phyloP scores from a whole-genome alignment of 2,888 invertebrate genomes.

The Ectobius pallidus region DNA sequence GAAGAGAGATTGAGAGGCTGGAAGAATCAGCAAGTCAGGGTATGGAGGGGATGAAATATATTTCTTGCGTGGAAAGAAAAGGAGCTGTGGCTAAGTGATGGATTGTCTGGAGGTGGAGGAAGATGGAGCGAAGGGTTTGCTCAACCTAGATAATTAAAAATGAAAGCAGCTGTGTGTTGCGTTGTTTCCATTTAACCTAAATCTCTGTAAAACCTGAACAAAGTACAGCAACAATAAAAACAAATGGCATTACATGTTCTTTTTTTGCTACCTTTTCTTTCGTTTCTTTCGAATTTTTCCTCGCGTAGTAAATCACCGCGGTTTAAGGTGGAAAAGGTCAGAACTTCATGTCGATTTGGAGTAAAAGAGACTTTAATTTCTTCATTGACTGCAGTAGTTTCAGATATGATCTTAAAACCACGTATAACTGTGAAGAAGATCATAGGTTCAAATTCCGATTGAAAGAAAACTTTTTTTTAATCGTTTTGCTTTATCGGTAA shows the following conservation, averaged over 20 bases:
- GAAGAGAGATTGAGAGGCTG: neutral
- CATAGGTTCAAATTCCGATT: too few relatives aligned
- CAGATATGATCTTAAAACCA: too few relatives aligned
- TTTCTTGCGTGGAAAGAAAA: neutral
- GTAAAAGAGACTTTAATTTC: too few relatives aligned
- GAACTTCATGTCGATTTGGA: too few relatives aligned
- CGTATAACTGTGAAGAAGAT: too few relatives aligned
- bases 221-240: neutral
- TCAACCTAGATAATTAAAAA: slow-evolving; percentile 22
- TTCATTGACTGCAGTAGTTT: too few relatives aligned
- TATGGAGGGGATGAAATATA: slow-evolving; percentile 4
- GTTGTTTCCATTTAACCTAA: slow-evolving; percentile 3
- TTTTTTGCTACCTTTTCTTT: neutral
- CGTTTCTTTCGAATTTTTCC: too few relatives aligned
- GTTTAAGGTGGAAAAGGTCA: too few relatives aligned
- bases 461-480: too few relatives aligned
- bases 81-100: slow-evolving; percentile 16
- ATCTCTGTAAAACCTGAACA: neutral
- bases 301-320: neutral
- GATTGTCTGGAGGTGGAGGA: slow-evolving; percentile 12
- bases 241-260: neutral
- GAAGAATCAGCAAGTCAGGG: slow-evolving; percentile 6
- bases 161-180: slow-evolving; percentile 4
- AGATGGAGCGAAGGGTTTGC: neutral
- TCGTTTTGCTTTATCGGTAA: too few relatives aligned